Evolutionary conservation across 2,888 invertebrate genomes (phyloP).

Genomic region (Dolichopus griseipennis): DNA sequence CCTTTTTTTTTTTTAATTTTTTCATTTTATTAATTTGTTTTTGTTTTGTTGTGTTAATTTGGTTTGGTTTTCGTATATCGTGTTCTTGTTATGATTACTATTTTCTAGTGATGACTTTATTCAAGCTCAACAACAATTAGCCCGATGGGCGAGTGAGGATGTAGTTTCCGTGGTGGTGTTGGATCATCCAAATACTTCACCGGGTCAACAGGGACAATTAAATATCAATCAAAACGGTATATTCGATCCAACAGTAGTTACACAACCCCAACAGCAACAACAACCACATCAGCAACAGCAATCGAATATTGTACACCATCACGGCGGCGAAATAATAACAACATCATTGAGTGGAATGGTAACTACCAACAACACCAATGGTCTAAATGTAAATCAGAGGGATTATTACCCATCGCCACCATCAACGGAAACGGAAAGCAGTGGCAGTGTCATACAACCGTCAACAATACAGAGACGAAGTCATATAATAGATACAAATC

Average conservation of each 20-base stretch:
- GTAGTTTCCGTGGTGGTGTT: slow-evolving; percentile 53
- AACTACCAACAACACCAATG: slow-evolving; percentile 37
- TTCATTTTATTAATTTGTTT: slow-evolving; percentile 19
- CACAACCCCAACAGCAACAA: not conserved
- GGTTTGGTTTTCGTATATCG: slow-evolving; percentile 47
- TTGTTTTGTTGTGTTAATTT: slow-evolving; percentile 17
- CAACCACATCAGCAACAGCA: slow-evolving; percentile 32
- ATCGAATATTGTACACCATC: slow-evolving; percentile 45
- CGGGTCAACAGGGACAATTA: slow-evolving; percentile 7
- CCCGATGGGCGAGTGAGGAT: slow-evolving; percentile 91
- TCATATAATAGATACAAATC: slow-evolving; percentile 34
- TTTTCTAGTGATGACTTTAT: slow-evolving; percentile 95
- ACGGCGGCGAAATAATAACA: slow-evolving; percentile 41
- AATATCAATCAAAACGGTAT: not conserved
- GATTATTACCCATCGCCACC: slow-evolving; percentile 45
- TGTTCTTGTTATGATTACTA: slow-evolving; percentile 70
- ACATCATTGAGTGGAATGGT: slow-evolving; percentile 29
- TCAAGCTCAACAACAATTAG: slow-evolving; percentile 94
- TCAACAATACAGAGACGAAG: slow-evolving; percentile 30
- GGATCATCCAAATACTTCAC: slow-evolving; percentile 32
- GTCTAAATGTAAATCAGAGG: slow-evolving; percentile 46
- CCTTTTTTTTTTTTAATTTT: slow-evolving; percentile 14
- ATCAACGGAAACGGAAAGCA: slow-evolving; percentile 48
- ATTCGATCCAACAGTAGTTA: slow-evolving; percentile 7
- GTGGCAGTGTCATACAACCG: slow-evolving; percentile 46